Base-by-base conservation (phyloP, 2,888 invertebrate species). In the Lasioglossum leucozonium region DNA sequence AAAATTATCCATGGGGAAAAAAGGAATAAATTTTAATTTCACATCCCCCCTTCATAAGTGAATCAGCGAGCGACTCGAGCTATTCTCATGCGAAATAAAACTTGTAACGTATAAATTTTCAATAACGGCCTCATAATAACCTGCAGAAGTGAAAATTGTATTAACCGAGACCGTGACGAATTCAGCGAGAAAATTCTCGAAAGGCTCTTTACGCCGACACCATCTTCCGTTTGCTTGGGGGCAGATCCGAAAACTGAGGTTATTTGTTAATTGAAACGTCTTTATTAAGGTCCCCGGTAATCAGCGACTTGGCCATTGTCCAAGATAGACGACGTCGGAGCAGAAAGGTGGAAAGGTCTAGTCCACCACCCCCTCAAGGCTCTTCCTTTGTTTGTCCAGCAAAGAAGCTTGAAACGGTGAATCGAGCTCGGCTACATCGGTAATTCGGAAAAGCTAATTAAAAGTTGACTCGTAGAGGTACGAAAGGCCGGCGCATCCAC, bases 401-500 rank as follows among this genome's bases (percentile, higher is more conserved):
- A 92, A 92, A 93, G 91, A 91, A 92, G 91, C 91, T 86, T 88
- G 89, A 90, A 91, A 92, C 92, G 91, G 85, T 89, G 89, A 92
- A 90, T 89, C 89, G 87, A 89, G 85, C 90, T 89, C 88, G 40
- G 91, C 93, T 93, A 94, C 94, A 94, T 93, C 93, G 92, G 92
- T 94, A 93, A 94, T 94, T 94, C 92, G 93, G 91, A 93, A 93
- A 94, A 94, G 93, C 93, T 94, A 94, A 94, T 94, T 94, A 94
- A 94, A 94, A 94, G 93, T 94, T 94, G 92, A 94, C 93, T 93
- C 92, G 91, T 88, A 90, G n/a, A 55, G 91, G 89, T 90, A 92
- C 87, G 87, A 88, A n/a, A 91, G 81, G 84, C 86, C 85, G 77
- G 85, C 84, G 88, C 86, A 86, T 83, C 82, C 85, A 88, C 80